Evolutionary conservation across 2,888 invertebrate genomes (phyloP), one percentile per base, ranked within the genome.

Genomic region (Candidula unifasciata): DNA sequence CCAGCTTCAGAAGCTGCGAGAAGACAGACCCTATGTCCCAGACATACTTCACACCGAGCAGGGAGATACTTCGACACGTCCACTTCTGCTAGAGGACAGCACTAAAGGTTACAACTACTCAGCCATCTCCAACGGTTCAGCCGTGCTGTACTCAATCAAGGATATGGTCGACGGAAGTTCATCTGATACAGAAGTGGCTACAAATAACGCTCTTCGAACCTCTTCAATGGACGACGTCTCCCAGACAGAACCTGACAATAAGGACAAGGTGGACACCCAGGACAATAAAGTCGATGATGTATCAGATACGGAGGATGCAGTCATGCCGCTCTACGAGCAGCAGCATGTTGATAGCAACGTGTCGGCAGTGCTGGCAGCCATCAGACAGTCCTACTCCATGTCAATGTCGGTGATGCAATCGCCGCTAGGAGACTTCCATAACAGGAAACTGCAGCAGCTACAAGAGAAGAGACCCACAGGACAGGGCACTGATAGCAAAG

Each of bases 361-460:
- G 1, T 82, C 82, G 2, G 44, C 82, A 10, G 74, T 82, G 30
- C 37, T 82, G 10, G 74, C 73, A 24, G 64, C 82, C 37, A 82
- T 82, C 6, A 44, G 52, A 30, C 76, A 77, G 33, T 83, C 82
- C 68, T 83, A 83, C 57, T 83, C 82, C 18, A 68, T 83, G 77
- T 83, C 82, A 24, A 18, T 68, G 54, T 83, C 82, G 2, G 81
- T 81, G 27, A 73, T 24, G 10, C 76, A 77, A 27, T 33, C 64
- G 16, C 71, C 78, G 6, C 44, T 83, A 2, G 83, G 71, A 0
- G 83, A 83, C 2, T 79, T 83, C n/a, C 83, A 83, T 60, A 33
- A 33, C 35, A 44, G 79, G 33, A 83, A 83, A 30, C 69, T 83
- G 10, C 64, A 52, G 16, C 77, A 66, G 21, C 77, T 83, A 21